Evolutionary conservation across 2,797 vertebrate species (phyloP).

Genomic region (Sebastes baramenuke): DNA sequence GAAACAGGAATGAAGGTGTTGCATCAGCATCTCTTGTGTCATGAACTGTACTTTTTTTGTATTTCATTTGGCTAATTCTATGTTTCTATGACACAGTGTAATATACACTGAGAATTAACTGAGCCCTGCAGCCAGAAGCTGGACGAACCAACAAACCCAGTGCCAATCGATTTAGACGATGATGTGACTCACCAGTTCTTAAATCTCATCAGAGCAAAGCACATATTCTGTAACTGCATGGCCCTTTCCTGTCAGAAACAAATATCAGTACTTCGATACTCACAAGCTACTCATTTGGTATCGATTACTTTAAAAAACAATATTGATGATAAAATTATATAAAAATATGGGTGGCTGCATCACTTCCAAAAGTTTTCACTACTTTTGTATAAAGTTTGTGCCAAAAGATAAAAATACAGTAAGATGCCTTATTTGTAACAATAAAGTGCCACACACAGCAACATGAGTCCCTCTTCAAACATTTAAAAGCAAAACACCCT

Average conservation of each 20-base stretch:
- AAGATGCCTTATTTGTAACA: no score
- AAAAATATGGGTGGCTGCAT: no score
- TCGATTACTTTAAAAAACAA: no score
- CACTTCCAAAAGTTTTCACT: no score
- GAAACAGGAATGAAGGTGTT: neutral
- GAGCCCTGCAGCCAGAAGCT: neutral
- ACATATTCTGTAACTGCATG: neutral
- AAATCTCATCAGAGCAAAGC: neutral
- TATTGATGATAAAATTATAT: no score
- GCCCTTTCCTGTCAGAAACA: neutral
- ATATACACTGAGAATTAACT: neutral
- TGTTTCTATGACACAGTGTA: neutral
- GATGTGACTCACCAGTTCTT: neutral
- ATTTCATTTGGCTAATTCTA: neutral
- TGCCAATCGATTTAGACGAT: neutral
- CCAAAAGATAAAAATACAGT: no score
- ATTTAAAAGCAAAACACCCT: no score
- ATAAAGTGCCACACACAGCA: no score
- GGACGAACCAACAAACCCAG: neutral
- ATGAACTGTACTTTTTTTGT: neutral
- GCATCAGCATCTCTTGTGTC: conserved; percentile 1
- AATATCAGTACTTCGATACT: neutral
- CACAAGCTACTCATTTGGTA: no score
- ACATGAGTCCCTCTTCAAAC: no score
- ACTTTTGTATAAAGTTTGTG: no score